Base-by-base conservation (phyloP, 1,140 invertebrate genomes). In the Brachionus calyciflorus region DNA sequence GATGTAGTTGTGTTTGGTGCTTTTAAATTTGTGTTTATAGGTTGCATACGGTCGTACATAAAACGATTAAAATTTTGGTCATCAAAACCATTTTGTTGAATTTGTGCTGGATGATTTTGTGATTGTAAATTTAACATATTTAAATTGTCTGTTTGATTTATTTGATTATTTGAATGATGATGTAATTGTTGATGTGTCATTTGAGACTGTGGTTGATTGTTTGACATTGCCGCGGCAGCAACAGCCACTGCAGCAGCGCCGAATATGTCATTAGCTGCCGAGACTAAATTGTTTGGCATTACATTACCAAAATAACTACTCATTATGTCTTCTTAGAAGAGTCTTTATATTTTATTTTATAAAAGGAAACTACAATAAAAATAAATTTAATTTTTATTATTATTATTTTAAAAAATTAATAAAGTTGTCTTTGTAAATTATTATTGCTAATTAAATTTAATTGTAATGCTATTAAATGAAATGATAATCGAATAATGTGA, bases 301-400 rank as follows among this genome's bases (percentile, higher is more conserved):
- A 73, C 69, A 51, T 73, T 73, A 51, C 69, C 69, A 55, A 73
- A 73, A 37, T 73, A 73, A 51, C 33, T 55, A 10, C 46, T 73
- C 69, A 73, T 73, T 55, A n/a, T 55, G n/a, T n/a, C n/a, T n/a
- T n/a, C n/a, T n/a, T n/a, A n/a, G n/a, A n/a, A n/a, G n/a, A n/a
- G n/a, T n/a, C n/a, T n/a, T n/a, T n/a, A n/a, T n/a, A n/a, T n/a
- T n/a, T n/a, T n/a, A n/a, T n/a, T n/a, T n/a, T n/a, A n/a, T n/a
- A n/a, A n/a, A n/a, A n/a, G n/a, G n/a, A n/a, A n/a, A n/a, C n/a
- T n/a, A n/a, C n/a, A n/a, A n/a, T n/a, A n/a, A n/a, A n/a, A n/a
- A n/a, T n/a, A n/a, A n/a, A 57, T 28, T 60, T 49, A n/a, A n/a
- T 49, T 49, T 60, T 60, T 60, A 60, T 60, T 28, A 33, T 17